Evolutionary conservation across 2,888 invertebrate species (phyloP).

Genomic region (Doris montereyensis): DNA sequence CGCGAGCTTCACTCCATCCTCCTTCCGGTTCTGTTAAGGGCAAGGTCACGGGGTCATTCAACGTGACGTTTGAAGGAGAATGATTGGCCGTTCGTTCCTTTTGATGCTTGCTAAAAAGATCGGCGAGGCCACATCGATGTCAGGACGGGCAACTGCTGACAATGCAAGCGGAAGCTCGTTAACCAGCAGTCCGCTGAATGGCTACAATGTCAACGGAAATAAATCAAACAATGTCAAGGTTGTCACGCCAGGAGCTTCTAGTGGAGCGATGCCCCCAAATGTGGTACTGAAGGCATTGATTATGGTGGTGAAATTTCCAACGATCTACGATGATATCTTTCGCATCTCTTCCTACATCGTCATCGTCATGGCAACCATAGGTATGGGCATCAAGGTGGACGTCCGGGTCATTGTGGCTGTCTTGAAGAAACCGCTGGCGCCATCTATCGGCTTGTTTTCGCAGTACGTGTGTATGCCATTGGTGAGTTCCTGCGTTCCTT

Average conservation of each 20-base stretch:
- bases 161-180: not conserved
- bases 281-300: conserved; percentile 40
- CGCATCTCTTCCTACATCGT: conserved; percentile 65
- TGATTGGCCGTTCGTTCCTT: conserved; percentile 31
- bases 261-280: conserved; percentile 4
- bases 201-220: not conserved
- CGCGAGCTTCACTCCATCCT: too few relatives aligned
- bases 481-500: too few relatives aligned
- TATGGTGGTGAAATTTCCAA: conserved; percentile 50
- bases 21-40: too few relatives aligned
- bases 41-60: not conserved
- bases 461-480: conserved; percentile 76
- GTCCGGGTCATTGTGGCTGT: conserved; percentile 69
- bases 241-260: not conserved
- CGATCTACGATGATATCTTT: conserved; percentile 64
- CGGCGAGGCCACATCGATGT: not conserved
- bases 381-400: conserved; percentile 75
- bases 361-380: conserved; percentile 71
- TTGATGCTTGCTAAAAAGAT: conserved; percentile 15
- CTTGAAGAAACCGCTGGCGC: conserved; percentile 74
- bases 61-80: conserved; percentile 16
- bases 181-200: not conserved
- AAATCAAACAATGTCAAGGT: not conserved
- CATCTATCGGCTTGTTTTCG: conserved; percentile 74
- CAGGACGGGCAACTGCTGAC: not conserved